Percentiles rank a stretch among this genome's conserved stretches.
These are phyloP conservation scores for Rhincodon typus DNA, from an alignment of 2,797 vertebrate species.

Conservation along the genomic window DNA sequence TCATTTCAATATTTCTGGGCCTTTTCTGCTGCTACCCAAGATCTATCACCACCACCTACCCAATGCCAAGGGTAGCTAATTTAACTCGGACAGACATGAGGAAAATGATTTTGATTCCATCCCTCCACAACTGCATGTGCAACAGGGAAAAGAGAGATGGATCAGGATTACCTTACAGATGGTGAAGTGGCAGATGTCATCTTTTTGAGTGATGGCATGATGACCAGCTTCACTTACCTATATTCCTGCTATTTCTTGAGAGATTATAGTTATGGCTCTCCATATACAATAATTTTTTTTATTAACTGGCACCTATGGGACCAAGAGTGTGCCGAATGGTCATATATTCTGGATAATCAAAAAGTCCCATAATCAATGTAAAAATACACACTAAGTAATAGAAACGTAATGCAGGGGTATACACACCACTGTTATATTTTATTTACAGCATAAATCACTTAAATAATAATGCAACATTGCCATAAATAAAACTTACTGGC, in stretches of 20 bases:
- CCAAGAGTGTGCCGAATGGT: too few species aligned
- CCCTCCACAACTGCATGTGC: neutral
- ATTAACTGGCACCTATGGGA: too few species aligned
- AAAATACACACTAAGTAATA: too few species aligned
- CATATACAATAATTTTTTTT: too few species aligned
- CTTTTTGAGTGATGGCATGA: neutral
- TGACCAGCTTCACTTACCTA: neutral
- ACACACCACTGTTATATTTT: too few species aligned
- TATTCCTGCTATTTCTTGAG: neutral
- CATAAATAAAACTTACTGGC: too few species aligned
- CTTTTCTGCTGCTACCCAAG: neutral
- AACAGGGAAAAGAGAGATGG: neutral
- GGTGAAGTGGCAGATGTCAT: neutral
- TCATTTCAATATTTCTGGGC: neutral
- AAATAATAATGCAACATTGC: too few species aligned
- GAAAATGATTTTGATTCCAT: neutral
- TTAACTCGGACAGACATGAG: neutral
- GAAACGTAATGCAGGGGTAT: too few species aligned
- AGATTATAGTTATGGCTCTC: neutral
- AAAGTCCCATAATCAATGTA: too few species aligned
- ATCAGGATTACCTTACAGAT: neutral
- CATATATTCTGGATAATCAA: too few species aligned
- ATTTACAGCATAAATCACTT: too few species aligned
- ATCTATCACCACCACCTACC: neutral
- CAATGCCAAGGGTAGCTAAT: neutral